These are phyloP conservation scores for Saccostrea glomerata DNA, from an alignment of 1,140 invertebrate species.

Conservation along the genomic window DNA sequence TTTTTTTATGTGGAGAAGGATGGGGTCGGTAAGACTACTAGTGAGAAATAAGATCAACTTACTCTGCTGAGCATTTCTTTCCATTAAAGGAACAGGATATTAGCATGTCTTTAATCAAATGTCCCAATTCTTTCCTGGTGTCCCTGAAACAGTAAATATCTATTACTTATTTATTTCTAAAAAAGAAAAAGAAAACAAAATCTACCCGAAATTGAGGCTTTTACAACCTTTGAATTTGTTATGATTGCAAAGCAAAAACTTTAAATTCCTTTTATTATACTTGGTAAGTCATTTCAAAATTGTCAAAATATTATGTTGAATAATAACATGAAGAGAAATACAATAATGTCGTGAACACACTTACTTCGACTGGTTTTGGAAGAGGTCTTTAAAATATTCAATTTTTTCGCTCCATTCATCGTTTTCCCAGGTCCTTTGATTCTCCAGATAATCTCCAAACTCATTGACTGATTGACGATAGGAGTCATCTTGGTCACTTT, in stretches of 20 bases:
- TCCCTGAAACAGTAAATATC: background rate
- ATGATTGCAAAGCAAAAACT: too few species aligned
- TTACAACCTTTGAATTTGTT: too few species aligned
- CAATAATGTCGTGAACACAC: background rate
- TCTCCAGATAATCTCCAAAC: background rate
- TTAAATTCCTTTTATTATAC: too few species aligned
- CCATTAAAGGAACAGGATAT: background rate
- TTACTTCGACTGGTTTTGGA: conserved; percentile 12
- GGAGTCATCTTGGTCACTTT: too few species aligned
- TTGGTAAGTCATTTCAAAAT: too few species aligned
- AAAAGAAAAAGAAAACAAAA: too few species aligned
- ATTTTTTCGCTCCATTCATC: background rate
- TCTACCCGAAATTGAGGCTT: too few species aligned
- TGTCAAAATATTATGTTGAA: too few species aligned
- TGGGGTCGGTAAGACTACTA: background rate
- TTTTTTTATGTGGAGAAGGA: background rate
- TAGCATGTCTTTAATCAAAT: background rate
- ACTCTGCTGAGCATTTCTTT: conserved; percentile 9
- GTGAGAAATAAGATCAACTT: background rate
- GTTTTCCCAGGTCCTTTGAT: background rate
- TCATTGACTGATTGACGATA: background rate
- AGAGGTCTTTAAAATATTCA: background rate
- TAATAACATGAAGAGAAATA: background rate
- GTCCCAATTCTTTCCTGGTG: background rate
- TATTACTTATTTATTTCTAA: too few species aligned